Evolutionary conservation across 2,797 vertebrate genomes (phyloP), one percentile per base, ranked within the genome.

Genomic region (Enteromius argenteus): DNA sequence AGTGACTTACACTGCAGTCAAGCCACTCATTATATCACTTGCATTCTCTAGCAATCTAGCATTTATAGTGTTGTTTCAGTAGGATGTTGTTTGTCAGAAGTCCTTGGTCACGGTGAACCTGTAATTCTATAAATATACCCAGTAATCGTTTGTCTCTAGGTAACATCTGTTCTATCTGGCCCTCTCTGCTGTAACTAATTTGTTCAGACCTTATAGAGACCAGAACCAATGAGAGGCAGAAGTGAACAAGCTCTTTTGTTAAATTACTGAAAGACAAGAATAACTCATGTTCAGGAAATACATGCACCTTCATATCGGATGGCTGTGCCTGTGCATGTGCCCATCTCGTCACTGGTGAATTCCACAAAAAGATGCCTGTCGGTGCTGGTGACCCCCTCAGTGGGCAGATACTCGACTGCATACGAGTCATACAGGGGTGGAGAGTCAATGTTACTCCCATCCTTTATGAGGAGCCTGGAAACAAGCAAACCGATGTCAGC

Each of bases 361-460:
- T 99, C 97, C 37, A 99, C 87, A 8, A 99, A 99, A 90, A 99
- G 94, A 92, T 98, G 91, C 0, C 94, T 94, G 4, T 92, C 93
- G 0, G 95, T 96, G 84, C 98, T 98, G 90, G 97, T 93, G 79
- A 99, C 94, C 2, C 98, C 98, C 90, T 99, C 98, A 0, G 97
- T 98, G 89, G 98, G 98, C 91, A 99, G 92, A 90, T 99, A 99
- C 86, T 99, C 98, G 44, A 99, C 97, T 92, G 99, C 97, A 0
- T 98, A 99, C 17, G 98, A 99, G 90, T 99, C 98, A 0, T 99
- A 99, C 84, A 99, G 93, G 0, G 96, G 96, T 0, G 97, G 94
- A 0, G 98, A 96, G 89, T 99, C 98, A 64, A 98, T 96, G 17
- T 96, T 97, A 93, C 97, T 97, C 72, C 98, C 98, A 0, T 99